Evolutionary conservation across 30 jellyfish, hydroid and myxozoan genomes (phyloP).

Genomic region (Aurelia sp.): DNA sequence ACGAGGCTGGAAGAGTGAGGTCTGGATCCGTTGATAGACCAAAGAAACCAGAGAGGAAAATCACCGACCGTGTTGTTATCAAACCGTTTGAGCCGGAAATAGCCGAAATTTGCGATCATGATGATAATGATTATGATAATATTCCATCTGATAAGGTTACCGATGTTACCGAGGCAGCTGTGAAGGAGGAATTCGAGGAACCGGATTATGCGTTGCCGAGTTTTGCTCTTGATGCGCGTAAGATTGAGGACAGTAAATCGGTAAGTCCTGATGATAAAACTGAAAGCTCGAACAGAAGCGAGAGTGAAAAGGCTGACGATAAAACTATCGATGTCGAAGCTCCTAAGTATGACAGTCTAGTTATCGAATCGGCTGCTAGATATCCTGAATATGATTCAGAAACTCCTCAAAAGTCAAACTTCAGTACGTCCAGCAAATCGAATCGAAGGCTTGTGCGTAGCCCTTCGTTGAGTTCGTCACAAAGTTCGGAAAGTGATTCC

Average conservation of each 20-base stretch:
- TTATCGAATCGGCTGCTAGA: too few species aligned
- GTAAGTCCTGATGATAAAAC: not conserved
- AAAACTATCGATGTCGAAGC: not conserved
- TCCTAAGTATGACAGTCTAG: not conserved
- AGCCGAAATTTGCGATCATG: constrained; percentile 34
- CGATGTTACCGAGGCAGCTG: not conserved
- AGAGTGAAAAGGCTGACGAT: not conserved
- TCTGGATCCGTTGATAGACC: constrained; percentile 36
- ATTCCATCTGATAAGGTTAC: constrained; percentile 36
- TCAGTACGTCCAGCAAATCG: not conserved
- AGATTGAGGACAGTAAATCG: not conserved
- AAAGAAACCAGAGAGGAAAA: constrained; percentile 53
- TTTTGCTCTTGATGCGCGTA: constrained; percentile 33
- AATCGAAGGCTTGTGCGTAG: constrained; percentile 38
- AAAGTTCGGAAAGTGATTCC: constrained; percentile 73
- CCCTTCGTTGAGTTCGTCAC: constrained; percentile 64
- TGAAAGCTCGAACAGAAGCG: not conserved
- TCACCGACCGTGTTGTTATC: constrained; percentile 24
- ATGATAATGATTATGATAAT: constrained; percentile 69
- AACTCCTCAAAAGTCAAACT: not conserved
- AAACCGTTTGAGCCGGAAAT: constrained; percentile 32
- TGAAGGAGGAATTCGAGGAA: constrained; percentile 34
- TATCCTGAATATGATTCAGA: too few species aligned
- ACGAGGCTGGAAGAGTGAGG: constrained; percentile 12
- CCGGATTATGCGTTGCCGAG: constrained; percentile 71